A percentile compares a stretch with the other conserved stretches of the same genome.
Evolutionary conservation across 2,888 invertebrate genomes (phyloP).

Genomic region (Drymonia ruficornis): DNA sequence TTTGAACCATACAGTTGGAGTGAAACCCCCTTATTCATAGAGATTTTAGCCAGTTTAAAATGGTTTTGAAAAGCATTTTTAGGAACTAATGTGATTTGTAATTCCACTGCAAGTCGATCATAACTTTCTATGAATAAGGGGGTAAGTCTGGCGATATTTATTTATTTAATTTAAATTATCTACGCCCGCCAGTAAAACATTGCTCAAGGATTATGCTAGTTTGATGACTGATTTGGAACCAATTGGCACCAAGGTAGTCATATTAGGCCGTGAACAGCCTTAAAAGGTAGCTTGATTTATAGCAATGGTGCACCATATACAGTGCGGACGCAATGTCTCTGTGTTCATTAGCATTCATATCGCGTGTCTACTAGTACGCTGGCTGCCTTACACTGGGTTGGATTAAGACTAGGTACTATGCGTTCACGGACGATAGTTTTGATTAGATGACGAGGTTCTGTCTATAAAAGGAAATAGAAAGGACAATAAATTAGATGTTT

Average conservation of each 20-base stretch:
- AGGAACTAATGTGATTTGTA: too few relatives aligned
- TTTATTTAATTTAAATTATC: neutral
- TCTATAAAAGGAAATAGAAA: too few relatives aligned
- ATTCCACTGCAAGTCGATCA: too few relatives aligned
- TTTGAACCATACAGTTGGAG: too few relatives aligned
- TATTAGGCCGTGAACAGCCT: slow-evolving; percentile 54
- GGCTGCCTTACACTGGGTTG: slow-evolving; percentile 26
- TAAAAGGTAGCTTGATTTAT: slow-evolving; percentile 72
- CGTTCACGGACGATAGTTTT: neutral
- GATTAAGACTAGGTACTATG: neutral
- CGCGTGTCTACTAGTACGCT: slow-evolving; percentile 39
- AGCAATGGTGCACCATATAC: slow-evolving; percentile 29
- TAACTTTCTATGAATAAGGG: too few relatives aligned
- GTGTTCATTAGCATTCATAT: slow-evolving; percentile 58
- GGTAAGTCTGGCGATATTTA: too few relatives aligned
- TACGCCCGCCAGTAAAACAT: neutral
- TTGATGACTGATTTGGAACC: slow-evolving; percentile 23
- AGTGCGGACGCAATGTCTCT: slow-evolving; percentile 19
- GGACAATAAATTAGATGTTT: too few relatives aligned
- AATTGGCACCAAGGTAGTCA: slow-evolving; percentile 30
- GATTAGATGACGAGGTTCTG: neutral
- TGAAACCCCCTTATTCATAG: too few relatives aligned
- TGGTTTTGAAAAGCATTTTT: too few relatives aligned
- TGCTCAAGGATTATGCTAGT: slow-evolving; percentile 23
- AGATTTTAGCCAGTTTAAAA: too few relatives aligned